A percentile compares a stretch with the other conserved stretches of the same genome.
These are phyloP conservation scores for Pelecanoides urinatrix DNA, from an alignment of 2,113 vertebrate genomes.

Conservation along the genomic window DNA sequence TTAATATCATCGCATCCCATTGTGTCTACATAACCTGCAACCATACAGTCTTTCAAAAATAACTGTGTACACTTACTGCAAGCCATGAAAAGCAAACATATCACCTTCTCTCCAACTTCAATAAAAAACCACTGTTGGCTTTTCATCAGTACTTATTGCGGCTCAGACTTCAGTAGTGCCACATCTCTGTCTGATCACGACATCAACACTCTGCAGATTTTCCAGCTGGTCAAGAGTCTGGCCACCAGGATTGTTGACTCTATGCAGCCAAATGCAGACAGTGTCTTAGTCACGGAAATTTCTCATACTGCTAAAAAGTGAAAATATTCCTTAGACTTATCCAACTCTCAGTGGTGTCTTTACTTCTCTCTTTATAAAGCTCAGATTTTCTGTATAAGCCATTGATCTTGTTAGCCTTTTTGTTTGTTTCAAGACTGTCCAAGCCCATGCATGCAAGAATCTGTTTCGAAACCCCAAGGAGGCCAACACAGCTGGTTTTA, in stretches of 20 bases:
- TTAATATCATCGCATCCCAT: background rate
- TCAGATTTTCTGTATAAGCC: background rate
- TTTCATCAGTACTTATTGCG: background rate
- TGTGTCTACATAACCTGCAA: background rate
- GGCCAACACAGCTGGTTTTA: constrained; percentile 31
- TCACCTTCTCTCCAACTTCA: background rate
- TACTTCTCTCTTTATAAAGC: background rate
- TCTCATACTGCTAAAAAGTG: background rate
- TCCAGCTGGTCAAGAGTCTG: background rate
- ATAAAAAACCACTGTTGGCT: background rate
- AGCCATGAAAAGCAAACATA: background rate
- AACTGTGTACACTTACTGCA: background rate
- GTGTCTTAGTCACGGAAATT: background rate
- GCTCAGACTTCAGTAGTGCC: background rate
- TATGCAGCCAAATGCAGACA: background rate
- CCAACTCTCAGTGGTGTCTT: background rate
- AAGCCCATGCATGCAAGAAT: background rate
- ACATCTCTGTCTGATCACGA: background rate
- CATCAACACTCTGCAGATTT: background rate
- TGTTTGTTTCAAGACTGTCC: background rate
- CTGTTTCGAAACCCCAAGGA: background rate
- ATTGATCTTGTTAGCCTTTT: background rate
- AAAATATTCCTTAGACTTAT: background rate
- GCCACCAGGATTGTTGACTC: background rate
- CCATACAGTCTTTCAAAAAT: background rate